Evolutionary conservation across 2,113 vertebrate species (phyloP), one percentile per base, ranked within the genome.

Genomic region (Chlamydotis undulata): DNA sequence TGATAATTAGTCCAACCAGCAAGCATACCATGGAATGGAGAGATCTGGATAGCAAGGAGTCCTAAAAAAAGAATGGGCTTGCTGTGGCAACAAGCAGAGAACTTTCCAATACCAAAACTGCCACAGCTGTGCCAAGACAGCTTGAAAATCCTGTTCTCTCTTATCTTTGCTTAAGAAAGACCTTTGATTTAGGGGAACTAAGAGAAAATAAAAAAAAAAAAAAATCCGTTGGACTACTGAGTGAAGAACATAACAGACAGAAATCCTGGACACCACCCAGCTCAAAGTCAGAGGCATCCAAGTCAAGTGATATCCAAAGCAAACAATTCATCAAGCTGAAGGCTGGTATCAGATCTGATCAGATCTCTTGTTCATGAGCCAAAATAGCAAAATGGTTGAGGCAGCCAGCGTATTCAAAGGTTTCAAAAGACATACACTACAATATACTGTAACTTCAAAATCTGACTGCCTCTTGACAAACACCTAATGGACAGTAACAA

Each of bases 261-360:
- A 91, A 89, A 89, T 52, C 39, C 33, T 71, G 53, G 70, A 60
- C 5, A 76, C 8, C 6, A 56, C 8, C 29, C 60, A 87, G 57
- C 28, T 78, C 56, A 70, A 89, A 89, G 65, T 55, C 74, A 91
- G 55, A 81, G n/a, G 43, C 37, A 91, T 78, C 56, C 77, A 79
- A 75, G 67, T 63, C 71, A 88, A 83, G 37, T 63, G 63, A 90
- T n/a, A 93, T 5, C 55, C 85, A 92, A 90, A 90, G 75, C 45
- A 94, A 96, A 95, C 75, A 95, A 83, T 63, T 65, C 21, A 17
- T 76, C 55, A 77, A n/a, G 63, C 29, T 93, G 63, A 88, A 86
- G 75, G 67, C 50, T 90, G 61, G 18, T 61, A 88, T 90, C 74
- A 94, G 78, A 84, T 71, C 78, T 87, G 78, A 91, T 61, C 70